phyloP scores from a whole-genome alignment of 2,797 vertebrate species.

The Odontamblyopus rebecca region DNA sequence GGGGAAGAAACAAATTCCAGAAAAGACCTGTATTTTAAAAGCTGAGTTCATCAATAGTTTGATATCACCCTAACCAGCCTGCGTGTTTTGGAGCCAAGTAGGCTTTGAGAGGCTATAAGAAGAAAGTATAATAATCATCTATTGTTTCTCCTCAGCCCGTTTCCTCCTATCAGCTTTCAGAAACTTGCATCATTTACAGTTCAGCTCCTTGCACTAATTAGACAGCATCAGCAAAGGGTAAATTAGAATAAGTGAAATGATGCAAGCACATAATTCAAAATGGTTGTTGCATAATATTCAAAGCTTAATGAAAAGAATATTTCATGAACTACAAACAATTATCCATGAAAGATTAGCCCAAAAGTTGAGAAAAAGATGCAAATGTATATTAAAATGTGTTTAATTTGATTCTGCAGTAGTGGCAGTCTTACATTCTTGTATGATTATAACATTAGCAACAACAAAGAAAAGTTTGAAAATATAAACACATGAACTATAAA shows the following conservation, averaged over 20 bases:
- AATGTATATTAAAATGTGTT: not conserved
- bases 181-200: conserved; percentile 60
- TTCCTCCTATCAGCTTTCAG: conserved; percentile 43
- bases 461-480: too few relatives aligned
- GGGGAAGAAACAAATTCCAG: conserved; percentile 12
- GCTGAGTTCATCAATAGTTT: not conserved
- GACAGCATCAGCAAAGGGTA: conserved; percentile 17
- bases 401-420: not conserved
- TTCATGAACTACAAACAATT: conserved; percentile 1
- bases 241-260: conserved; percentile 2
- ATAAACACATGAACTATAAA: too few relatives aligned
- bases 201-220: conserved; percentile 55
- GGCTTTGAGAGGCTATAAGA: not conserved
- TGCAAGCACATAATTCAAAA: conserved; percentile 5
- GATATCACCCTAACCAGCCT: not conserved
- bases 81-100: not conserved
- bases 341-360: not conserved
- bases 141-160: not conserved
- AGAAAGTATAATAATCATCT: not conserved
- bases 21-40: not conserved
- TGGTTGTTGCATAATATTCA: conserved; percentile 1
- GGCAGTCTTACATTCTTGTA: not conserved
- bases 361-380: not conserved
- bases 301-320: conserved; percentile 16
- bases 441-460: too few relatives aligned